Evolutionary conservation across 2,888 invertebrate species (phyloP).

Genomic region (Lycaena phlaeas): DNA sequence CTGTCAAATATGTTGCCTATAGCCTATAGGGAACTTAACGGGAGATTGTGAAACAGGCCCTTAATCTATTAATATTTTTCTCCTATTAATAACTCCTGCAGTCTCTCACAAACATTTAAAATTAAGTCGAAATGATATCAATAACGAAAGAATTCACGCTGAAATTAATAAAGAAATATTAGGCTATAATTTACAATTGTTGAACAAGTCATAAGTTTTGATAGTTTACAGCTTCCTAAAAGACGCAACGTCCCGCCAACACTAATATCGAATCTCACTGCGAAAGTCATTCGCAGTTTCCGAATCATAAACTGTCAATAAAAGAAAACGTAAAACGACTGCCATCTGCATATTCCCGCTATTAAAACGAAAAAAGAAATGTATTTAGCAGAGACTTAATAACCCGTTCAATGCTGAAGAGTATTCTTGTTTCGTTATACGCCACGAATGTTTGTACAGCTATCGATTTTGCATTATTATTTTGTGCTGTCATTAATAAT

Average conservation of each 20-base stretch:
- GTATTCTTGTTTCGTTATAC: constrained; percentile 19
- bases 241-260: constrained; percentile 12
- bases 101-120: too few relatives aligned
- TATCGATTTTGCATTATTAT: constrained; percentile 65
- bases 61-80: too few relatives aligned
- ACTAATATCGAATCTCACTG: constrained; percentile 40
- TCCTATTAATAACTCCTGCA: too few relatives aligned
- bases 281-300: constrained; percentile 56
- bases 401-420: constrained; percentile 47
- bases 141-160: too few relatives aligned
- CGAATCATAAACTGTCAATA: constrained; percentile 67
- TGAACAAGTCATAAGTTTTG: constrained; percentile 1
- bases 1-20: too few relatives aligned
- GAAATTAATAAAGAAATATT: neutral
- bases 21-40: too few relatives aligned
- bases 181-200: neutral
- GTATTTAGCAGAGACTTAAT: constrained; percentile 43
- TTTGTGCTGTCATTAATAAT: constrained; percentile 61
- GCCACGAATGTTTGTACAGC: constrained; percentile 13
- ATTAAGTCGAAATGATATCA: too few relatives aligned
- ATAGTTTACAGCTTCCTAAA: constrained; percentile 1
- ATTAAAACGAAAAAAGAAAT: constrained; percentile 43
- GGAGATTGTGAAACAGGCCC: too few relatives aligned
- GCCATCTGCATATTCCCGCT: constrained; percentile 58
- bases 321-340: constrained; percentile 53